Percentiles rank a stretch among this genome's conserved stretches.
Conservation (phyloP, 2,888 invertebrate species). For the Eristalinus aeneus region DNA sequence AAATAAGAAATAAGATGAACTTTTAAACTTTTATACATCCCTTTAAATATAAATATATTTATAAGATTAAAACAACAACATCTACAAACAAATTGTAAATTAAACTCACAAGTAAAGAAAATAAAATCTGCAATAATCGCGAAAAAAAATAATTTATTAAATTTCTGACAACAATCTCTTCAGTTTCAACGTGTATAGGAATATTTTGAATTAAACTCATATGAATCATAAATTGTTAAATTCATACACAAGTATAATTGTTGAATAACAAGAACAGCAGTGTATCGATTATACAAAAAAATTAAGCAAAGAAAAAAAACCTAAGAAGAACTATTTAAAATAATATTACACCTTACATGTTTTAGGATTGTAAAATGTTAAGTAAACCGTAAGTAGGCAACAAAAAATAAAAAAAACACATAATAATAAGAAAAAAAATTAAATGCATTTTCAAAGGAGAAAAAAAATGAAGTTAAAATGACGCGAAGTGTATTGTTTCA, state of each 20-base stretch:
- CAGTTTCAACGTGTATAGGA: conserved; percentile 41
- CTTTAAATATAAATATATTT: conserved; percentile 64
- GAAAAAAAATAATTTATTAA: conserved; percentile 1
- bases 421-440: conserved; percentile 15
- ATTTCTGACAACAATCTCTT: conserved; percentile 43
- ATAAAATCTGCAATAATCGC: conserved; percentile 52
- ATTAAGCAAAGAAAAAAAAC: conserved; percentile 2
- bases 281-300: conserved; percentile 52
- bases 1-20: conserved; percentile 47
- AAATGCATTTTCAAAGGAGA: conserved; percentile 28
- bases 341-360: conserved; percentile 56
- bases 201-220: conserved; percentile 37
- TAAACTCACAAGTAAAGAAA: conserved; percentile 42
- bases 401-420: not conserved
- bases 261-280: conserved; percentile 5
- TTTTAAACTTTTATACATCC: conserved; percentile 71
- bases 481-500: conserved; percentile 61
- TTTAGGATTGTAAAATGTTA: conserved; percentile 63
- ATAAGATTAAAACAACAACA: conserved; percentile 37
- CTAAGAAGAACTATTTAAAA: conserved; percentile 20
- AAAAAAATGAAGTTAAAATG: conserved; percentile 5
- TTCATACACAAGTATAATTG: conserved; percentile 51
- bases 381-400: not conserved
- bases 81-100: conserved; percentile 41
- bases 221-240: conserved; percentile 62